Percentiles rank a stretch among this genome's conserved stretches.
phyloP scores from a whole-genome alignment of 2,113 vertebrate genomes.

The Seriola rivoliana region DNA sequence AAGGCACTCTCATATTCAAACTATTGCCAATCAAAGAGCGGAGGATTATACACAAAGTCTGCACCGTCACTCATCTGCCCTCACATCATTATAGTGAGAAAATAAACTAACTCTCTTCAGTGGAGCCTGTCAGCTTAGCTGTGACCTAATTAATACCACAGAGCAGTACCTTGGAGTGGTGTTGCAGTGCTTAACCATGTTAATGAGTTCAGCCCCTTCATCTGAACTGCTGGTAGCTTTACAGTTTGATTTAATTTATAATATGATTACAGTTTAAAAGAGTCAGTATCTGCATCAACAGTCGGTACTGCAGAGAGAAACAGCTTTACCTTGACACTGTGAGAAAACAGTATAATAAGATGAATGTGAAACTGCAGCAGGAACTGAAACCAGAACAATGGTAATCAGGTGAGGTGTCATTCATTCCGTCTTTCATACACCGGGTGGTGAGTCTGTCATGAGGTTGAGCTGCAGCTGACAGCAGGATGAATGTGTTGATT shows the following conservation, averaged over 20 bases:
- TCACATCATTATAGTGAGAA: conserved; percentile 40
- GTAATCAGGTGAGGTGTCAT: neutral
- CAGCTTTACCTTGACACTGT: neutral
- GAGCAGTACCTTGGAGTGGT: conserved; percentile 43
- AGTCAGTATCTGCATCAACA: conserved; percentile 16
- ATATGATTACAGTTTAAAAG: conserved; percentile 10
- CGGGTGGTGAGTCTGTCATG: neutral
- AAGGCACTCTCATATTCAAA: conserved; percentile 20
- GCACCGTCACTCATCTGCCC: conserved; percentile 32
- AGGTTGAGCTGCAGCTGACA: neutral
- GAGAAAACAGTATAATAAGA: neutral
- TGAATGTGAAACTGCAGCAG: neutral
- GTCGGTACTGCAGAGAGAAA: neutral
- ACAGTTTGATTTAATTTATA: conserved; percentile 48
- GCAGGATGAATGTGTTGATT: neutral
- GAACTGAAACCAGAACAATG: neutral
- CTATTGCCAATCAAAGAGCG: conserved; percentile 24
- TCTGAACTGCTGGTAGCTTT: conserved; percentile 17
- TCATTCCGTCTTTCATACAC: too few species aligned
- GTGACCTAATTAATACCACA: conserved; percentile 65
- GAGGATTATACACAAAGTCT: conserved; percentile 8
- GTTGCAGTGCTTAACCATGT: conserved; percentile 35
- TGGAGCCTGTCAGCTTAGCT: conserved; percentile 50
- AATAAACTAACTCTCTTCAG: conserved; percentile 37
- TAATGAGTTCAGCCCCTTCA: conserved; percentile 64